Percentiles rank a stretch among this genome's conserved stretches.
Evolutionary conservation across 2,113 vertebrate species (phyloP).

Genomic region (Cnemophilus loriae): DNA sequence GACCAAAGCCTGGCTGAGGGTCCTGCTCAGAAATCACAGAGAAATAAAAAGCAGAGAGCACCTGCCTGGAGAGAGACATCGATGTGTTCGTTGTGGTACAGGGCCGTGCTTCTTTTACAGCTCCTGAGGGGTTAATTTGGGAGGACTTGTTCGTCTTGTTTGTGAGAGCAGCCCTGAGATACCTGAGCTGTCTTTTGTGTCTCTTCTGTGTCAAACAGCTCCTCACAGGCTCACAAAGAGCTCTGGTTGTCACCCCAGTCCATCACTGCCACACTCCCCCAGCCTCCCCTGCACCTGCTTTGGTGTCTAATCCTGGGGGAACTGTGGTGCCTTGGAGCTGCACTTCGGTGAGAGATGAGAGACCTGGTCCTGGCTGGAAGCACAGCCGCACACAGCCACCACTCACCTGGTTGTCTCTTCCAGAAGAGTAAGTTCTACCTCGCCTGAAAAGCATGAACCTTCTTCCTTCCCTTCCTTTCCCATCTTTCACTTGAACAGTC

Average conservation of each 20-base stretch:
- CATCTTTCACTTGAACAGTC: neutral
- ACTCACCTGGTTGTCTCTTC: neutral
- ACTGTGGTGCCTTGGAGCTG: rapidly evolving
- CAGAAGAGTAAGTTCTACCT: neutral
- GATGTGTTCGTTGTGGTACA: rapidly evolving
- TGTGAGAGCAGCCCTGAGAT: neutral
- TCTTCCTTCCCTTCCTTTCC: neutral
- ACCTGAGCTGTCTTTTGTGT: neutral
- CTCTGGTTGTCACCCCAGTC: neutral
- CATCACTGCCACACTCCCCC: neutral
- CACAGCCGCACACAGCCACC: neutral
- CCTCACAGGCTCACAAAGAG: rapidly evolving
- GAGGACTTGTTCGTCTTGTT: neutral
- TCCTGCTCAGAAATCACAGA: neutral
- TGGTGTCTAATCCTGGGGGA: rapidly evolving
- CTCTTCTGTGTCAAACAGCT: neutral
- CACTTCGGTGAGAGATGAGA: rapidly evolving
- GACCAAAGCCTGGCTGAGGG: neutral
- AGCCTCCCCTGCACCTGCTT: neutral
- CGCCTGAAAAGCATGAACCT: neutral
- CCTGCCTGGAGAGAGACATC: rapidly evolving
- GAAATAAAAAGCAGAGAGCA: too few species aligned
- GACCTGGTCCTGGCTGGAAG: neutral
- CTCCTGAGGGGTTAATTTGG: rapidly evolving
- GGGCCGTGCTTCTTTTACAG: neutral